Evolutionary conservation across 2,888 invertebrate species (phyloP).

Genomic region (Shargacucullia verbasci): DNA sequence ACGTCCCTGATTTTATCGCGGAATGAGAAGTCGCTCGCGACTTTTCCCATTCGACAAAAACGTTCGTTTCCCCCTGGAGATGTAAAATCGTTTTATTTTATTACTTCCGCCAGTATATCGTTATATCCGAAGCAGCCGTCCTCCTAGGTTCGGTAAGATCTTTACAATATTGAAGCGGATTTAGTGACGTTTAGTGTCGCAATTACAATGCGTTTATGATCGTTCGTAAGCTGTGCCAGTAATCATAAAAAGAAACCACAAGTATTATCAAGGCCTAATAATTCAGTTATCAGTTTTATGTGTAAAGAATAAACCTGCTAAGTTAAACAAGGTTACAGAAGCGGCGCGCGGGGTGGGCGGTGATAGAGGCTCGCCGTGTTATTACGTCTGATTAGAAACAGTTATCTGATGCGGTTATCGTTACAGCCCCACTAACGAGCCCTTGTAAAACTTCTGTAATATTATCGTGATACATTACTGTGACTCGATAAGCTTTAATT

Average conservation of each 20-base stretch:
- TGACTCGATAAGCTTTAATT: constrained; percentile 74
- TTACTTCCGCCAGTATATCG: constrained; percentile 87
- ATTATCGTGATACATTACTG: constrained; percentile 80
- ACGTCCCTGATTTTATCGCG: constrained; percentile 87
- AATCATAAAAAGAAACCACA: constrained; percentile 16
- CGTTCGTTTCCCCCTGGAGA: constrained; percentile 86
- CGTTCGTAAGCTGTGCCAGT: constrained; percentile 1
- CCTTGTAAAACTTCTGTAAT: constrained; percentile 84
- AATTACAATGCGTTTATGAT: constrained; percentile 34
- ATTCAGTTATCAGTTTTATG: constrained; percentile 36
- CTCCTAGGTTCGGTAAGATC: constrained; percentile 72
- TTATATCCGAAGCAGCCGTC: constrained; percentile 80
- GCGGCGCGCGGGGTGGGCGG: constrained; percentile 37
- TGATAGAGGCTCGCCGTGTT: constrained; percentile 65
- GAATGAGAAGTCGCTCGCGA: constrained; percentile 87
- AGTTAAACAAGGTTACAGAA: constrained; percentile 26
- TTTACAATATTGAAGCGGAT: constrained; percentile 71
- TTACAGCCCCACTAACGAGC: constrained; percentile 82
- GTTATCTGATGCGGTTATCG: constrained; percentile 86
- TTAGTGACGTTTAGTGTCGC: constrained; percentile 35
- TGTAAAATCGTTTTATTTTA: constrained; percentile 89
- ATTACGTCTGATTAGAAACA: constrained; percentile 86
- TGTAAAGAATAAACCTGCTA: constrained; percentile 18
- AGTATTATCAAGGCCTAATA: constrained; percentile 45
- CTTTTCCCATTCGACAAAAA: constrained; percentile 88